Percentiles rank a stretch among this genome's conserved stretches.
phyloP scores from a whole-genome alignment of 1,140 invertebrate genomes.

The Conus ventricosus region DNA sequence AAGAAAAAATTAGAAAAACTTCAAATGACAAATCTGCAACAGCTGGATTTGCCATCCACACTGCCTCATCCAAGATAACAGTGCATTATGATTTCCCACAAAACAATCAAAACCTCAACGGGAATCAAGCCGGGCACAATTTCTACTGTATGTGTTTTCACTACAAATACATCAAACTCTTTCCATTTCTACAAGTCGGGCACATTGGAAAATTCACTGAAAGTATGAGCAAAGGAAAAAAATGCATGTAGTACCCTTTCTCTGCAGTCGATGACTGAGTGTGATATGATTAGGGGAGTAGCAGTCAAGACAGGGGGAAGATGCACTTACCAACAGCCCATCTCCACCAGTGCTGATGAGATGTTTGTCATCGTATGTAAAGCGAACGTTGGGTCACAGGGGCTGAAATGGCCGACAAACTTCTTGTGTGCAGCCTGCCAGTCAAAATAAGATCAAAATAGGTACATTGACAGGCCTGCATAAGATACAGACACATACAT shows the following conservation, averaged over 20 bases:
- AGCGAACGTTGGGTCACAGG: conserved; percentile 73
- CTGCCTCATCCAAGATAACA: too few relatives aligned
- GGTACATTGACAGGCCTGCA: too few relatives aligned
- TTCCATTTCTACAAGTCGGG: not conserved
- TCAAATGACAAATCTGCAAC: too few relatives aligned
- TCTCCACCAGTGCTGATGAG: conserved; percentile 72
- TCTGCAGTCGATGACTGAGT: not conserved
- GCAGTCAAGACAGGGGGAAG: too few relatives aligned
- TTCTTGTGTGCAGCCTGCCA: conserved; percentile 65
- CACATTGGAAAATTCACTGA: not conserved
- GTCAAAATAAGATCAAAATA: not conserved
- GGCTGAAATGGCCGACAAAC: conserved; percentile 72
- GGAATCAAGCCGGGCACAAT: too few relatives aligned
- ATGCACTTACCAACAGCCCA: conserved; percentile 70
- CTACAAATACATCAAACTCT: not conserved
- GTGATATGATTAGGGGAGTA: too few relatives aligned
- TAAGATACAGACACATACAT: not conserved
- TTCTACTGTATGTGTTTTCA: too few relatives aligned
- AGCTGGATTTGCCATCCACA: too few relatives aligned
- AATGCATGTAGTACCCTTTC: not conserved
- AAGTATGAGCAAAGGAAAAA: not conserved
- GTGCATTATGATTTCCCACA: too few relatives aligned
- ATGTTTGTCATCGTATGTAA: conserved; percentile 69
- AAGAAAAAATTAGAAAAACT: too few relatives aligned
- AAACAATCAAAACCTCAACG: too few relatives aligned